Evolutionary conservation across 2,113 vertebrate genomes (phyloP).

Genomic region (Pycnonotus jocosus): DNA sequence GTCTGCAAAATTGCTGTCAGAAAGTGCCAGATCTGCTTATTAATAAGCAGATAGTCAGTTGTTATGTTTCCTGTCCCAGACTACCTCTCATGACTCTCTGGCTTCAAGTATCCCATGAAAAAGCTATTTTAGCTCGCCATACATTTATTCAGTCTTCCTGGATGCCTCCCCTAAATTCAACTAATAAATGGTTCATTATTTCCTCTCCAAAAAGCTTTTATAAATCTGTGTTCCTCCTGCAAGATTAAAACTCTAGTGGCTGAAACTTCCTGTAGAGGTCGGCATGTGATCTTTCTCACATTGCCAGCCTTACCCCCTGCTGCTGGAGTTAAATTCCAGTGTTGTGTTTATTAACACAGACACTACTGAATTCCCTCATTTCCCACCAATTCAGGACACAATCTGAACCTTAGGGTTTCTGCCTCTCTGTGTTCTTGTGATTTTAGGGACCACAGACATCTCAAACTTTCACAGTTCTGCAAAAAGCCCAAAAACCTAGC

Average conservation of each 20-base stretch:
- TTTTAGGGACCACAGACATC: not conserved
- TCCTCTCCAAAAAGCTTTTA: not conserved
- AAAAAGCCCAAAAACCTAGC: fast-evolving
- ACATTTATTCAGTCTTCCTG: not conserved
- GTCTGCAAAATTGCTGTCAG: not conserved
- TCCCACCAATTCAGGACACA: not conserved
- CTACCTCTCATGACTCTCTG: not conserved
- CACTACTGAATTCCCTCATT: not conserved
- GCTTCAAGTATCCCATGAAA: not conserved
- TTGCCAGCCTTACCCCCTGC: not conserved
- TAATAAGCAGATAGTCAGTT: not conserved
- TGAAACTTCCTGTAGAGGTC: not conserved
- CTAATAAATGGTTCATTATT: not conserved
- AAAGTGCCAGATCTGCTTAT: not conserved
- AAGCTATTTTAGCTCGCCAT: not conserved
- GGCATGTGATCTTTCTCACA: not conserved
- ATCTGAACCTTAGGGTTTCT: not conserved
- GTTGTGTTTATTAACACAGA: not conserved
- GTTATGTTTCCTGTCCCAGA: not conserved
- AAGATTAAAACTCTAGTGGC: not conserved
- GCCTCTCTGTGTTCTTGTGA: not conserved
- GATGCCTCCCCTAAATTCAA: not conserved
- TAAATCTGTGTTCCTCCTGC: not conserved
- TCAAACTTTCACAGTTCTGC: not conserved
- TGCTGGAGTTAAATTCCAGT: not conserved